Base-by-base conservation (phyloP, 2,888 invertebrate genomes). In the Pecten maximus region DNA sequence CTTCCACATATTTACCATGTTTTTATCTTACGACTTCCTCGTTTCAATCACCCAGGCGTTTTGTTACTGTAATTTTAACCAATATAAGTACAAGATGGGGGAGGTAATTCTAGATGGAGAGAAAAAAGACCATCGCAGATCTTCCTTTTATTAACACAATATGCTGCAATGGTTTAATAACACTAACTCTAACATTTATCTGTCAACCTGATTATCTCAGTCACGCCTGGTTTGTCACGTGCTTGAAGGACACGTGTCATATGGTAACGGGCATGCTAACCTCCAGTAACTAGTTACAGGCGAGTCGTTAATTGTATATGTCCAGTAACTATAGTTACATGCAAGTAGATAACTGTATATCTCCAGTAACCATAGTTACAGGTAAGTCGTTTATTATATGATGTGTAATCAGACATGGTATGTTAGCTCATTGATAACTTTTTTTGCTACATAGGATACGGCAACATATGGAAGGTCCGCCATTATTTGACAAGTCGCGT, bases 1-100 rank as follows among this genome's bases (percentile, higher is more conserved):
- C n/a, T n/a, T 60, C 60, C 28, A 60, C 60, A 60, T 60, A 60
- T 60, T 60, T 60, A 60, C 60, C 60, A 60, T 60, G n/a, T 60
- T 60, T 60, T 60, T 60, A 60, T 60, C 60, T 60, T 28, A 28
- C 28, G 4, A 60, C n/a, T 60, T 60, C 60, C 60, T 60, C 60
- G 60, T 60, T 60, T 60, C 28, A 60, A 60, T 60, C 60, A 60
- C 60, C n/a, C 60, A 28, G 60, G 28, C 60, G 8, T 60, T 60
- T 60, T 60, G 60, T 60, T 60, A 6, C 60, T 3, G n/a, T 28
- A n/a, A n/a, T 60, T 50, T 28, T 6, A 60, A 60, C 60, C 4
- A 28, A n/a, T 60, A 6, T 60, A 60, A 15, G 60, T 28, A 16
- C 60, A 2, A 60, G n/a, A 2, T 2, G 60, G 10, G 50, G 60